Base-by-base conservation (phyloP, 92 coral and sea anemone genomes). In the Bergia puertoricense region DNA sequence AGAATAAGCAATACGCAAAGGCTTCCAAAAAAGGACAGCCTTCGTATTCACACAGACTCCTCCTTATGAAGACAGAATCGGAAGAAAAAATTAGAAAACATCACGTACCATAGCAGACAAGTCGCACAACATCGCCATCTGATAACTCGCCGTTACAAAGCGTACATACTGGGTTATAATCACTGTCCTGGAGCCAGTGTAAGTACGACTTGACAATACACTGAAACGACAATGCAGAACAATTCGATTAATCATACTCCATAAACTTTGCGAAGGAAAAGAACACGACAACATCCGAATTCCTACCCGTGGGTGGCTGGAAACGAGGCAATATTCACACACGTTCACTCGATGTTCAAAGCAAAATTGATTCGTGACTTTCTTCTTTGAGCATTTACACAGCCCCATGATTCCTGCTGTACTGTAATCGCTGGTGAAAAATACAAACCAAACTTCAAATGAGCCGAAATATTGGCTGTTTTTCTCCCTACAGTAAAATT, bases 291-390 rank as follows among this genome's bases (percentile, higher is more conserved):
- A 84, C 48, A 39, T 37, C 39, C 38, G 22, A 40, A 75, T 82
- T 85, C 98, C 89, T 86, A 97, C 99, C 91, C 92, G 88, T 0
- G 99, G 92, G 85, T 97, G 99, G 77, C 77, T 93, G 18, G 98
- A 93, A 48, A 94, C 99, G 38, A 97, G 93, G 81, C 99, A 97
- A 84, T 91, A 92, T 93, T 97, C 99, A 77, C 99, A 96, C 65
- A 97, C 99, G 85, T 97, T 97, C 65, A 97, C 98, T 48, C 99
- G 99, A 89, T 97, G 99, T 97, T 97, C 99, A 77, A 97, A 97
- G 96, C 99, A 97, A 88, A 97, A 97, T 72, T 97, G 99, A 42
- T 96, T 97, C 37, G 99, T 97, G 6, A 97, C 99, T 81, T 97
- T 97, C 94, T 97, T 97, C 94, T 95, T 97, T 18, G 99, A 98